Evolutionary conservation across 2,888 invertebrate genomes (phyloP), one percentile per base, ranked within the genome.

Genomic region (Hetaerina titia): DNA sequence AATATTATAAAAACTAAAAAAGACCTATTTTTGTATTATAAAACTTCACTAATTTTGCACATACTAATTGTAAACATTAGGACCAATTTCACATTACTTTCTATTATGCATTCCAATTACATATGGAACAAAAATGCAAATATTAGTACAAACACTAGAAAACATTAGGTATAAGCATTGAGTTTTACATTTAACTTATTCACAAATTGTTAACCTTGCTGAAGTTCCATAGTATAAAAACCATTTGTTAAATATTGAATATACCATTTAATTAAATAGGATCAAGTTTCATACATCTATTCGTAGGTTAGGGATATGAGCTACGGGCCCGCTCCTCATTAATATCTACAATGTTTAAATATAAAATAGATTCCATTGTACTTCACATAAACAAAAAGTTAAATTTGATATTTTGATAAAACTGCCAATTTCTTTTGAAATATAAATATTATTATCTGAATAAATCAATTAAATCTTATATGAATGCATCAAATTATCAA

Each of bases 121-220:
- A 92, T 45, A 56, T 69, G n/a, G 92, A 92, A 92, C 92, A 92
- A 92, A 90, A 92, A 92, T 92, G 57, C 69, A 92, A 25, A 69
- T 92, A 31, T 92, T 92, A 74, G 92, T 74, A 92, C 69, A 92
- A 89, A 92, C 74, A 92, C 92, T 64, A 74, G n/a, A 92, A 92
- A 92, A 69, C 45, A 92, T 92, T 92, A 90, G 64, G 64, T 90
- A 5, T 45, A 92, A 92, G 92, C 56, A 64, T 92, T 92, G 57
- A 56, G 56, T 92, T 81, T 92, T 74, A 74, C 92, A 56, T 56
- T 92, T 56, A 92, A 92, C 92, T 92, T 92, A 92, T 92, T 64
- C 64, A 56, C 63, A 74, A 92, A 57, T 9, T 69, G 64, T 69
- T n/a, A 74, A 92, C 69, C 31, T 74, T 92, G 69, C 90, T 63